phyloP scores from a whole-genome alignment of 2,888 invertebrate species.

The Cheilosia impressa region DNA sequence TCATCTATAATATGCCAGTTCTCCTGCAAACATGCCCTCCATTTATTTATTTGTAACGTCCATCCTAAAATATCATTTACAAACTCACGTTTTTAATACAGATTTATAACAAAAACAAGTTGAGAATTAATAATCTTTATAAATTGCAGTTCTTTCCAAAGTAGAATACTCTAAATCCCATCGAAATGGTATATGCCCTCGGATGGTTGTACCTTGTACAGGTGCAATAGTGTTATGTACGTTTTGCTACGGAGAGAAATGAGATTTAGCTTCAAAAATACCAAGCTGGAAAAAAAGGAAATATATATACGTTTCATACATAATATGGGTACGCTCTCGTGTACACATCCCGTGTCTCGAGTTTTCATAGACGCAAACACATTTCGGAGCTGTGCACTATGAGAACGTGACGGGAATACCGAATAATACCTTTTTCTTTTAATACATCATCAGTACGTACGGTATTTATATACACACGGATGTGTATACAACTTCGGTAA shows the following conservation, averaged over 20 bases:
- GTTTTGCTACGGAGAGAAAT: constrained; percentile 45
- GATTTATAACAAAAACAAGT: constrained; percentile 10
- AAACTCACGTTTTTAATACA: constrained; percentile 1
- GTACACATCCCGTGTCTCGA: constrained; percentile 52
- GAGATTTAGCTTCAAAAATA: constrained; percentile 60
- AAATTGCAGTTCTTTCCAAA: constrained; percentile 27
- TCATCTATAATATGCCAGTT: not conserved
- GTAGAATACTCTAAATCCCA: constrained; percentile 41
- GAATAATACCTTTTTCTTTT: constrained; percentile 49
- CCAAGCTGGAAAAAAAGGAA: constrained; percentile 8
- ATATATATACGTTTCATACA: constrained; percentile 16
- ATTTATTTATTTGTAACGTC: not conserved
- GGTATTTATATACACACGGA: not conserved
- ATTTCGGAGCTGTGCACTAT: constrained; percentile 72
- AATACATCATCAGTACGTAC: constrained; percentile 64
- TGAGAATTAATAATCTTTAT: constrained; percentile 35
- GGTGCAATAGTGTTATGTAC: constrained; percentile 59
- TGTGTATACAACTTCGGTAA: constrained; percentile 52
- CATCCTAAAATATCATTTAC: not conserved
- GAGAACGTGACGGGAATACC: constrained; percentile 63
- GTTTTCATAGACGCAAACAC: constrained; percentile 73
- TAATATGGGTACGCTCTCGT: constrained; percentile 46
- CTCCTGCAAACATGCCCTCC: not conserved
- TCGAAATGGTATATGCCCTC: constrained; percentile 24
- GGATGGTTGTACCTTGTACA: constrained; percentile 36